These are phyloP conservation scores for Tenualosa thibaudeaui DNA, from an alignment of 2,797 vertebrate genomes.

Conservation along the genomic window DNA sequence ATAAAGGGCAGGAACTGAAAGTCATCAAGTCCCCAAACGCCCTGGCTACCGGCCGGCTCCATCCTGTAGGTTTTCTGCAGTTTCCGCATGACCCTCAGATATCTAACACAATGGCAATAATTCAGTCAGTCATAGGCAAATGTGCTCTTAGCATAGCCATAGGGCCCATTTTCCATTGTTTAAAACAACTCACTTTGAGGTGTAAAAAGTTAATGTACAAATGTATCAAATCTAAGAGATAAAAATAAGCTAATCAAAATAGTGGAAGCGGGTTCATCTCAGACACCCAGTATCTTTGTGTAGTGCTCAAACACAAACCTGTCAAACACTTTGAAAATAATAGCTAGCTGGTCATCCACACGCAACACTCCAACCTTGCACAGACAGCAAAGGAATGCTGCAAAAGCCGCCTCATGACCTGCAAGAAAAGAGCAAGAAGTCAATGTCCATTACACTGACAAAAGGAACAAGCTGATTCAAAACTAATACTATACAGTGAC, in stretches of 20 bases:
- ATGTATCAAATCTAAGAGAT: not conserved
- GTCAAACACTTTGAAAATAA: constrained; percentile 89
- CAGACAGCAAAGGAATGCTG: constrained; percentile 93
- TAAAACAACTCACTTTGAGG: not conserved
- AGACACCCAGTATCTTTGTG: not conserved
- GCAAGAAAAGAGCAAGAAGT: not conserved
- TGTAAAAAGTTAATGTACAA: not conserved
- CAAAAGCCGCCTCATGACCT: constrained; percentile 97
- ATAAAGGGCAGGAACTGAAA: constrained; percentile 98
- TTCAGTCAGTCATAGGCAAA: not conserved
- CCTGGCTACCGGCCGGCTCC: constrained; percentile 98
- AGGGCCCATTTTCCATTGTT: not conserved
- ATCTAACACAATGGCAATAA: constrained; percentile 69
- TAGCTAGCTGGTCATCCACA: constrained; percentile 89
- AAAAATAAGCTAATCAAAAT: not conserved
- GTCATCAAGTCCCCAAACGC: constrained; percentile 96
- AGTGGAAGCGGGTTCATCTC: not conserved
- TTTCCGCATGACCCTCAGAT: constrained; percentile 90
- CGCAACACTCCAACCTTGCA: constrained; percentile 91
- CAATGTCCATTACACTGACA: not conserved
- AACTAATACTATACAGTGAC: not conserved
- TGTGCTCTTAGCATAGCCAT: not conserved
- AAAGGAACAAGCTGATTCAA: not conserved
- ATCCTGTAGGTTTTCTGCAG: constrained; percentile 95
- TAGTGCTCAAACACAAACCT: constrained; percentile 67